Percentiles rank a stretch among this genome's conserved stretches.
These are phyloP conservation scores for Steinernema scapterisci DNA, from an alignment of 2,888 invertebrate species.

Conservation along the genomic window DNA sequence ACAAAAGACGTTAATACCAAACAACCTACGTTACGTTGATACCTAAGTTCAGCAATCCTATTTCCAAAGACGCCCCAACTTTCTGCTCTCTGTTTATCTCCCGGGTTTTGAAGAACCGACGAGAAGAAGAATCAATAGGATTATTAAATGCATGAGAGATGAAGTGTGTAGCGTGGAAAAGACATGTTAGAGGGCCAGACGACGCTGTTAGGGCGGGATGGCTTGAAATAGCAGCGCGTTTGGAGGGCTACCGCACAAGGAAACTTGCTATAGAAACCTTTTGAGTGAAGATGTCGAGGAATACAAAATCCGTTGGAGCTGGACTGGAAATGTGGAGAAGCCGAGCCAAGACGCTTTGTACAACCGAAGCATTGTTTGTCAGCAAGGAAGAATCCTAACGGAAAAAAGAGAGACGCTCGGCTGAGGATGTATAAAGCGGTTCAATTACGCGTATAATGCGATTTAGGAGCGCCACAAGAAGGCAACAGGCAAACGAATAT, in stretches of 20 bases:
- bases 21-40: too few species aligned
- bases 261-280: not conserved
- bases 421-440: not conserved
- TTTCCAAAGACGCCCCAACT: not conserved
- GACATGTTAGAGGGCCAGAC: not conserved
- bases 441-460: conserved; percentile 10
- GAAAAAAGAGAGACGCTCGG: not conserved
- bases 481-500: too few species aligned
- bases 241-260: not conserved
- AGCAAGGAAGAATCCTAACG: not conserved
- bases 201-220: not conserved
- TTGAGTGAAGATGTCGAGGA: not conserved
- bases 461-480: too few species aligned
- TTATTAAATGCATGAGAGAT: conserved; percentile 22
- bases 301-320: not conserved
- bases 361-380: not conserved
- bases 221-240: not conserved
- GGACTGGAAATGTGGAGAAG: not conserved
- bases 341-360: not conserved
- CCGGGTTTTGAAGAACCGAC: not conserved
- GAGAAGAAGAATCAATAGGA: conserved; percentile 6
- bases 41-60: not conserved
- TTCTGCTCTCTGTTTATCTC: not conserved
- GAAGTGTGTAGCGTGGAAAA: not conserved
- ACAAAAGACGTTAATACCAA: not conserved